Conservation (phyloP, 2,888 invertebrate genomes). For the Pyrrhia umbra region DNA sequence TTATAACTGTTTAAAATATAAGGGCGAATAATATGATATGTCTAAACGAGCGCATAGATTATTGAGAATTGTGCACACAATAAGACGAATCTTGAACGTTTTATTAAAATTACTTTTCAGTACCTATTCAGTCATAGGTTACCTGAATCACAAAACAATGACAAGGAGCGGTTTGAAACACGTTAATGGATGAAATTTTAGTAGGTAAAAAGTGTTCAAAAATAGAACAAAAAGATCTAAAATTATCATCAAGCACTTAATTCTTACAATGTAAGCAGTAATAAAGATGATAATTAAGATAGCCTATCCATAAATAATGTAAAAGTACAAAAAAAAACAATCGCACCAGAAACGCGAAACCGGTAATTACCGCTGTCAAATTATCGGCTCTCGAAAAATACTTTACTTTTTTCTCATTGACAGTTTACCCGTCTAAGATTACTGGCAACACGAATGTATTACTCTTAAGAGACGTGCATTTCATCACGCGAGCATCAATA, state of each 20-base stretch:
- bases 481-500: conserved; percentile 57
- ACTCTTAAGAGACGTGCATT: conserved; percentile 48
- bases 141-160: too few relatives aligned
- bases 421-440: conserved; percentile 69
- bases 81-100: too few relatives aligned
- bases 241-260: conserved; percentile 6
- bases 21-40: too few relatives aligned
- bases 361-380: conserved; percentile 60
- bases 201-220: not conserved
- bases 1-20: too few relatives aligned
- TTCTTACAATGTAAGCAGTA: conserved; percentile 1
- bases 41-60: too few relatives aligned
- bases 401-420: conserved; percentile 67
- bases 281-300: conserved; percentile 21
- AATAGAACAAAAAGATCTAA: not conserved
- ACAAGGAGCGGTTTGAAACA: too few relatives aligned
- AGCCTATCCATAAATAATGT: conserved; percentile 36
- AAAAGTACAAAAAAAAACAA: conserved; percentile 13
- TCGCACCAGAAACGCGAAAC: conserved; percentile 52
- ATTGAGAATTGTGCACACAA: too few relatives aligned
- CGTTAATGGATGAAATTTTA: too few relatives aligned
- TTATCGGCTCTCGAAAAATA: conserved; percentile 70
- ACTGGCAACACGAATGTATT: conserved; percentile 45
- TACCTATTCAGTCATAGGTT: too few relatives aligned
- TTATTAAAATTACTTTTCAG: too few relatives aligned